phyloP scores from a whole-genome alignment of 2,113 vertebrate species.

The Microcebus tavaratra region DNA sequence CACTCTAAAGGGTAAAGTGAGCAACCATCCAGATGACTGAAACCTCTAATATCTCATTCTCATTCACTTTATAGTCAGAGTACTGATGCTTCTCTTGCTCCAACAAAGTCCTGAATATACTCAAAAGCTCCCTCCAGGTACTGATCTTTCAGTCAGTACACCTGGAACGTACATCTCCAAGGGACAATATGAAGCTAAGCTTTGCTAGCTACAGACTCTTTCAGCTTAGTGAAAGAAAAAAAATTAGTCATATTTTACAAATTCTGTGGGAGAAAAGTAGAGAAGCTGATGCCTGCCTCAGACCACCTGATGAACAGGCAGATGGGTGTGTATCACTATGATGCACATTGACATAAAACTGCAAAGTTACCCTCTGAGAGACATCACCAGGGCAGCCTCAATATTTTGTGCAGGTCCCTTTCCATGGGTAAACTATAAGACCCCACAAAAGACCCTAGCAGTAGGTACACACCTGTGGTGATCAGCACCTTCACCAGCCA shows the following conservation, averaged over 20 bases:
- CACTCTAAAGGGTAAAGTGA: neutral
- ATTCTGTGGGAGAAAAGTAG: neutral
- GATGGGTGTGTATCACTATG: neutral
- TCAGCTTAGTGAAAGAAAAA: neutral
- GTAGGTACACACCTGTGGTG: slow-evolving; percentile 91
- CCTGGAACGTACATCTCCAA: neutral
- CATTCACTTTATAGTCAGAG: neutral
- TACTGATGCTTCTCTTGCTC: neutral
- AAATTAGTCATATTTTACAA: slow-evolving; percentile 24
- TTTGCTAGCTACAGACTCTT: slow-evolving; percentile 30
- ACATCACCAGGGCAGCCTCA: slow-evolving; percentile 42
- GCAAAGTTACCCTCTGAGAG: slow-evolving; percentile 58
- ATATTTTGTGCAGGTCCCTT: slow-evolving; percentile 59
- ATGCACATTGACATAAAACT: slow-evolving; percentile 25
- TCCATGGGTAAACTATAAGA: slow-evolving; percentile 73
- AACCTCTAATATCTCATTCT: neutral
- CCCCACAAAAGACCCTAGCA: slow-evolving; percentile 79
- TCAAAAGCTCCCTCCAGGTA: neutral
- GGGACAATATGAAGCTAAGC: neutral
- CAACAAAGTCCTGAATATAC: neutral
- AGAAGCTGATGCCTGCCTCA: slow-evolving; percentile 18
- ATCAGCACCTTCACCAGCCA: slow-evolving; percentile 91
- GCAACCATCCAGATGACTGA: neutral
- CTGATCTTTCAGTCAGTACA: neutral
- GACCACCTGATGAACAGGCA: neutral